Conservation (phyloP, 2,888 invertebrate species). For the Dusona sp. region DNA sequence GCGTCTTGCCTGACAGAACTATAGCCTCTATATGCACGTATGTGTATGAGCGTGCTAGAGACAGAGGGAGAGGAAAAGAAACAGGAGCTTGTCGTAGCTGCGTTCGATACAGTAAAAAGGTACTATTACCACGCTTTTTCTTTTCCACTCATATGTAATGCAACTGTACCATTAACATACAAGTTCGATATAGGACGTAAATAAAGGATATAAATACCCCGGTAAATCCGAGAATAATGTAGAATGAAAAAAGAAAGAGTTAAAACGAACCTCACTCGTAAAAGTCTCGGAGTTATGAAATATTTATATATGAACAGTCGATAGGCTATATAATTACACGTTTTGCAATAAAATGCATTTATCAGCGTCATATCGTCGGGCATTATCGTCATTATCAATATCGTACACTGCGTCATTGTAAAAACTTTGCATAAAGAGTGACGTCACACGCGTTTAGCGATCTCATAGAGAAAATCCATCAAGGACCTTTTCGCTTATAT, state of each 20-base stretch:
- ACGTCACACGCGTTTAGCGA: slow-evolving; percentile 8
- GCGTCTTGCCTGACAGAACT: slow-evolving; percentile 36
- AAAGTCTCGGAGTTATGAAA: slow-evolving; percentile 45
- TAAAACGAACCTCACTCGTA: neutral
- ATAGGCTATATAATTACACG: slow-evolving; percentile 46
- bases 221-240: slow-evolving; percentile 38
- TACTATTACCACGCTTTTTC: slow-evolving; percentile 33
- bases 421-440: neutral
- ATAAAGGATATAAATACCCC: slow-evolving; percentile 54
- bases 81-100: slow-evolving; percentile 55
- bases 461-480: neutral
- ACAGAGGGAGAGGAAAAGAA: slow-evolving; percentile 21
- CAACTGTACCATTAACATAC: slow-evolving; percentile 47
- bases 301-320: slow-evolving; percentile 19
- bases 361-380: slow-evolving; percentile 57
- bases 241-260: slow-evolving; percentile 14
- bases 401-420: slow-evolving; percentile 12
- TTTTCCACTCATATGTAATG: slow-evolving; percentile 27
- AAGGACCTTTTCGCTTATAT: neutral
- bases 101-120: slow-evolving; percentile 61
- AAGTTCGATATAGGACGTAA: slow-evolving; percentile 44
- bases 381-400: slow-evolving; percentile 41
- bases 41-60: neutral
- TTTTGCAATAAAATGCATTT: slow-evolving; percentile 60
- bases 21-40: neutral